These are phyloP conservation scores for Hypercompe scribonia DNA, from an alignment of 2,888 invertebrate genomes.

Conservation along the genomic window DNA sequence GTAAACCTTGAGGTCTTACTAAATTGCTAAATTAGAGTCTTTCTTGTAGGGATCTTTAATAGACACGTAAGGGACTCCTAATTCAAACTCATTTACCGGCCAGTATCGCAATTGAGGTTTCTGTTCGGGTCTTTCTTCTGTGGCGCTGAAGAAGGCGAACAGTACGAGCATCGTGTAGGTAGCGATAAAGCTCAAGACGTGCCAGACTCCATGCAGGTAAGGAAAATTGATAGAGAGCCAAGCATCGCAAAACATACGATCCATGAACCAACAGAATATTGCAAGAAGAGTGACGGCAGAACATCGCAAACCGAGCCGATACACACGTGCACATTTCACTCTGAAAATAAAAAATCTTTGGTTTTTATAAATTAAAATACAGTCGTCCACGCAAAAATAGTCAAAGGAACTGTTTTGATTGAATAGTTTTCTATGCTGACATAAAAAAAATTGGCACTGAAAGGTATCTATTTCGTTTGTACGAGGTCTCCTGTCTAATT, in stretches of 20 bases:
- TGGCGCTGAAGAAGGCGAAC: conserved; percentile 92
- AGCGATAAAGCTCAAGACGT: conserved; percentile 92
- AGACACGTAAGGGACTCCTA: conserved; percentile 91
- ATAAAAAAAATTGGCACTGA: too few relatives aligned
- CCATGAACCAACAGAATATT: conserved; percentile 92
- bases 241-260: conserved; percentile 92
- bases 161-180: conserved; percentile 92
- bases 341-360: conserved; percentile 65
- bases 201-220: conserved; percentile 94
- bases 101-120: conserved; percentile 91
- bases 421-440: too few relatives aligned
- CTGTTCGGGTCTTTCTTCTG: conserved; percentile 90
- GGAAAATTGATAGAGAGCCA: conserved; percentile 93
- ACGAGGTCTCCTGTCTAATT: too few relatives aligned
- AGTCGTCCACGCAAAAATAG: too few relatives aligned
- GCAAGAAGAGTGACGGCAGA: conserved; percentile 90
- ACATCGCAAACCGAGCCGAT: conserved; percentile 90
- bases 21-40: conserved; percentile 81
- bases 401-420: too few relatives aligned
- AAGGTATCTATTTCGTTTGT: too few relatives aligned
- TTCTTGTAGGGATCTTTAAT: conserved; percentile 87
- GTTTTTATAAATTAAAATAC: too few relatives aligned
- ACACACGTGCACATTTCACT: conserved; percentile 88
- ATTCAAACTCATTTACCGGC: conserved; percentile 92
- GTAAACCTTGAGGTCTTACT: conserved; percentile 41